A percentile compares a stretch with the other conserved stretches of the same genome.
phyloP scores from a whole-genome alignment of 1,140 invertebrate species.

The Paramacrobiotus metropolitanus region DNA sequence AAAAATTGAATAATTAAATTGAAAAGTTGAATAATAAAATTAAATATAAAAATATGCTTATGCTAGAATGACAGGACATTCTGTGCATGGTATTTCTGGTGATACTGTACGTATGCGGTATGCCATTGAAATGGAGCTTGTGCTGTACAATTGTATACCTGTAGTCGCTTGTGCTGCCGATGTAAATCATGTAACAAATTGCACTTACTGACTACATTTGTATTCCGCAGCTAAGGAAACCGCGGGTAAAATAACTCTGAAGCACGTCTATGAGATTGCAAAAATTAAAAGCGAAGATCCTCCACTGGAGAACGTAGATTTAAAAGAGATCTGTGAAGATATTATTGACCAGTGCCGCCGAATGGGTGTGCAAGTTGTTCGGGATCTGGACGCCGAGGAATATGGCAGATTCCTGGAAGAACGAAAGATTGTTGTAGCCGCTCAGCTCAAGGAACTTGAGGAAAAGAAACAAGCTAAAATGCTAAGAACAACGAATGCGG shows the following conservation, averaged over 20 bases:
- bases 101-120: too few species aligned
- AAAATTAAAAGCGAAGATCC: conserved; percentile 72
- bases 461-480: conserved; percentile 76
- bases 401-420: conserved; percentile 60
- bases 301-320: conserved; percentile 33
- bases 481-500: conserved; percentile 38
- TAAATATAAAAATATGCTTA: too few species aligned
- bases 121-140: too few species aligned
- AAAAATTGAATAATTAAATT: too few species aligned
- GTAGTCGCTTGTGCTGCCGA: too few species aligned
- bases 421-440: conserved; percentile 39
- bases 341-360: conserved; percentile 31
- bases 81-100: too few species aligned
- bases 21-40: too few species aligned
- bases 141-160: too few species aligned
- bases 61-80: too few species aligned
- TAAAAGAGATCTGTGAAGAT: conserved; percentile 54
- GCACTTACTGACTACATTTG: conserved; percentile 11
- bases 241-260: conserved; percentile 68
- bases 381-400: conserved; percentile 48
- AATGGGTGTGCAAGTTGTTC: conserved; percentile 35
- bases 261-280: conserved; percentile 96
- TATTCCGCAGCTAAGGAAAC: conserved; percentile 40
- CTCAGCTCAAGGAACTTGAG: conserved; percentile 50
- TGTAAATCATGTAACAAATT: too few species aligned